Evolutionary conservation across 2,888 invertebrate genomes (phyloP), one percentile per base, ranked within the genome.

Genomic region (Tethea ocularis): DNA sequence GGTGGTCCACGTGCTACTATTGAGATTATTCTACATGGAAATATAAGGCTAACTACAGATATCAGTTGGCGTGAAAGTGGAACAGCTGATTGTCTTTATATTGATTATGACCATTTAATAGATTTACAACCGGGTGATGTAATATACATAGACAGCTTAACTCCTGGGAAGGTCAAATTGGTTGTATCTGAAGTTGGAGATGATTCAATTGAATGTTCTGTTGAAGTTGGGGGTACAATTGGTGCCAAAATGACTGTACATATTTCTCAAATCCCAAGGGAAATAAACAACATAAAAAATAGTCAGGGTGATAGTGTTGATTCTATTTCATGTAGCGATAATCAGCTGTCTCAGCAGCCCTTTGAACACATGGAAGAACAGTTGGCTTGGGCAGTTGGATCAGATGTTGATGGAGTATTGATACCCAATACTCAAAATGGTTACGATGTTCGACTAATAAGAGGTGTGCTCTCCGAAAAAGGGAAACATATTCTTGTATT

Each of bases 341-440:
- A 26, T 26, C 26, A 26, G 7, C 5, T 95, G 26, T 73, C 78
- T 5, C 75, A 83, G 68, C 95, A 96, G 83, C 96, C 96, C 10
- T 95, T 97, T 77, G 94, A 95, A 70, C 95, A 96, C 78, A 95
- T 90, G 77, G 88, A 92, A 64, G 84, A 87, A 59, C 93, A 92
- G 74, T 83, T 93, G 64, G 80, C 84, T 55, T 93, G 92, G 91
- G 92, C 91, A 6, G 75, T 91, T 38, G 83, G 75, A 24, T 79
- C 88, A n/a, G 93, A 93, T 67, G 80, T 92, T 22, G 93, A 93
- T 72, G 92, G 83, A 41, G 73, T 93, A 52, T 69, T 93, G 59
- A 74, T 92, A 23, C 89, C 91, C 4, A 83, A 84, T 59, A 64
- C 86, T 15, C 86, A 90, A 75, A 78, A 67, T 62, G 66, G 64